Conservation (phyloP, 2,113 vertebrate species). For the Aegithalos caudatus region DNA sequence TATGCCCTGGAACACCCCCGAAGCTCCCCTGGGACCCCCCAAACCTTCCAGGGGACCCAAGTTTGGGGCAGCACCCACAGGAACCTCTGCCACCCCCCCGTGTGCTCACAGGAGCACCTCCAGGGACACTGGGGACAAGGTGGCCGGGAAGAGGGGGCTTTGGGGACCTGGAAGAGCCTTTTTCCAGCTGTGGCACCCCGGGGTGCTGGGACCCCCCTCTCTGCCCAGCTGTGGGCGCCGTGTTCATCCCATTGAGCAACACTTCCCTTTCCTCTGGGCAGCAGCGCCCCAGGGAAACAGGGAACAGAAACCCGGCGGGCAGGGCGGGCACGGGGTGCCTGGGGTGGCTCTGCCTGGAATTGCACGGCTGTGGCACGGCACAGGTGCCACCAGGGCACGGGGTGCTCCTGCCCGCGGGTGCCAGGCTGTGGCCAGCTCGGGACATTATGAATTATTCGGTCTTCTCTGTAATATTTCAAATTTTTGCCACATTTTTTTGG, state of each 20-base stretch:
- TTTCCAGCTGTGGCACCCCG: neutral
- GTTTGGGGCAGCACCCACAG: neutral
- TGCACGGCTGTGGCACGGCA: accelerated
- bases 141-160: accelerated
- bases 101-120: accelerated
- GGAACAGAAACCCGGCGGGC: neutral
- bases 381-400: neutral
- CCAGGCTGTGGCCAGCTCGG: accelerated
- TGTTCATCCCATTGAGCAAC: accelerated
- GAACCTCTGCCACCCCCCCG: accelerated
- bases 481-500: accelerated
- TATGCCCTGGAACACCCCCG: neutral
- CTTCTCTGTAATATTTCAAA: accelerated
- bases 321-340: neutral
- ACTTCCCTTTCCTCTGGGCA: neutral
- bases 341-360: neutral
- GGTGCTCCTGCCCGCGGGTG: accelerated
- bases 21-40: neutral
- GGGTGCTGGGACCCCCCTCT: accelerated
- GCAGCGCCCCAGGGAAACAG: accelerated
- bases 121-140: accelerated
- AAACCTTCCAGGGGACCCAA: accelerated
- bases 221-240: neutral
- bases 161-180: accelerated
- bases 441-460: neutral